Base-by-base conservation (phyloP, 2,888 invertebrate species). In the Cheilosia pagana region DNA sequence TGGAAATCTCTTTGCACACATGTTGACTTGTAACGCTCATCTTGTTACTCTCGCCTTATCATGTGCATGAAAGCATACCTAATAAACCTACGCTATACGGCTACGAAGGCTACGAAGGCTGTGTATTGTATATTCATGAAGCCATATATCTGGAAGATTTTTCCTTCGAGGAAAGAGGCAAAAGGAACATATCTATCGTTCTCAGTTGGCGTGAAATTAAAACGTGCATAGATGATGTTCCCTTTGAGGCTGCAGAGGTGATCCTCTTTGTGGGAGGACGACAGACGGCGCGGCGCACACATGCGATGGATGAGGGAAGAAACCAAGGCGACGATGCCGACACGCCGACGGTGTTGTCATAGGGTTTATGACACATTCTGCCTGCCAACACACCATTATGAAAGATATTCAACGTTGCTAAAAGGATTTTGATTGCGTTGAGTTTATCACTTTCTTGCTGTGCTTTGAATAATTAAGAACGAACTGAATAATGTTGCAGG, bases 371-470 rank as follows among this genome's bases (percentile, higher is more conserved):
- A 77, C 72, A 82, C 71, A 62, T 65, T 76, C 75, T 67, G 39
- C 72, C 35, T 57, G 57, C 48, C 41, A 70, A 45, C 70, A 63
- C 53, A 72, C 41, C 59, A 41, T 72, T 67, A 55, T 59, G 35
- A 25, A 60, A 57, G 25, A 60, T 31, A 48, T 63, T 63, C 52
- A 57, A 77, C 60, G 43, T 77, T 60, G 19, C 21, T 35, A 74
- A 83, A 83, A 83, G 78, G 78, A 78, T 78, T 83, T 78, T 78
- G 78, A 83, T 83, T 78, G 74, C 68, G 28, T 63, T 50, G 52
- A 62, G 67, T 48, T 72, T 57, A 82, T 72, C 72, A 52, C 74
- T 83, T 57, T 52, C 53, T 52, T 45, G 31, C 23, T 74, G 62
- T 78, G 62, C 55, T 63, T 60, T 82, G 68, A 62, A 83, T 74